Percentiles rank a stretch among this genome's conserved stretches.
These are phyloP conservation scores for Pediacus dermestoides DNA, from an alignment of 2,888 invertebrate genomes.

Conservation along the genomic window DNA sequence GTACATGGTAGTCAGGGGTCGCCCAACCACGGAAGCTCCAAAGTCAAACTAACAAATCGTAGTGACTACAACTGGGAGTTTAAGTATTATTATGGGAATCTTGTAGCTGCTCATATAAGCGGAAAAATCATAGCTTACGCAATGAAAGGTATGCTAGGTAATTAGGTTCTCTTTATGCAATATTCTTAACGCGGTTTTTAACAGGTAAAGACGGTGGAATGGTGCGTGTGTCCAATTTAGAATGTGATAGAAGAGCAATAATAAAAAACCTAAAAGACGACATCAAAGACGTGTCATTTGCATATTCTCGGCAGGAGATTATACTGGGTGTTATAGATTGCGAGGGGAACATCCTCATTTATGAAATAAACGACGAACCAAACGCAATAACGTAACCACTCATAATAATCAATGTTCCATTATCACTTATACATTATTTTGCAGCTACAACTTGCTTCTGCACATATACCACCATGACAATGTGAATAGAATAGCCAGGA, in stretches of 20 bases:
- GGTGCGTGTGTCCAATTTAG: conserved; percentile 79
- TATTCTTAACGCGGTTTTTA: conserved; percentile 13
- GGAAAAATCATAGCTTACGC: conserved; percentile 87
- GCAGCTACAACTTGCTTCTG: conserved; percentile 57
- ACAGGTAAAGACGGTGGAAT: conserved; percentile 59
- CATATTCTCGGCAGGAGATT: conserved; percentile 72
- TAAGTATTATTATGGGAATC: conserved; percentile 79
- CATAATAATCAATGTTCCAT: too few relatives aligned
- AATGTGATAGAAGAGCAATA: conserved; percentile 70
- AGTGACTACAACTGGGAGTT: conserved; percentile 94
- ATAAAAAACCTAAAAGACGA: conserved; percentile 84
- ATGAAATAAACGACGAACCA: conserved; percentile 66
- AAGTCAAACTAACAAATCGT: conserved; percentile 79
- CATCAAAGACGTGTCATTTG: conserved; percentile 90
- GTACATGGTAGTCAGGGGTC: conserved; percentile 68
- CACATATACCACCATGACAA: conserved; percentile 56
- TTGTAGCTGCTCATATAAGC: conserved; percentile 82
- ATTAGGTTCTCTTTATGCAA: not conserved
- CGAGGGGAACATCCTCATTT: conserved; percentile 77
- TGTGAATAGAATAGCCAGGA: conserved; percentile 29
- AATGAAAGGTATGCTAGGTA: conserved; percentile 66
- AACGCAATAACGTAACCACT: conserved; percentile 57
- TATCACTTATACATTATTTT: conserved; percentile 17
- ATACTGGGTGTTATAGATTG: conserved; percentile 86
- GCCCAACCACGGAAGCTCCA: conserved; percentile 79